Evolutionary conservation across 2,797 vertebrate species (phyloP), one percentile per base, ranked within the genome.

Genomic region (Zalophus californianus): DNA sequence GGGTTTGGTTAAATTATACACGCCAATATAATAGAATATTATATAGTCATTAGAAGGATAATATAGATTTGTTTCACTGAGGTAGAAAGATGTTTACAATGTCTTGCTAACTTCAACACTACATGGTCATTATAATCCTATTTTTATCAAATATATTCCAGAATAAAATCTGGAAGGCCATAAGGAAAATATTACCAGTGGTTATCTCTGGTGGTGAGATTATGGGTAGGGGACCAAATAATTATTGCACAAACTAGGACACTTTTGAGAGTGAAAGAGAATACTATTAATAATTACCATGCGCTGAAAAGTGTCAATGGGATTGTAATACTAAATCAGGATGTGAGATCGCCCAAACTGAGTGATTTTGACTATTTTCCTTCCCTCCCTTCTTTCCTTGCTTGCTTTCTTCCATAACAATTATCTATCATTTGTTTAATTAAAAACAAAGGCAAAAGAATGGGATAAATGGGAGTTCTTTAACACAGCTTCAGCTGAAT

Each of bases 141-240:
- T 93, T 96, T 93, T 91, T 68, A 86, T 73, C 96, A 94, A 97
- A 85, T 18, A 77, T 52, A 86, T 87, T 18, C 16, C 75, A 94
- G 88, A 87, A 79, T 93, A 97, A 87, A 93, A 91, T 93, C 29
- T 62, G 32, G 64, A 92, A 79, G 41, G 38, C 23, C 38, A 85
- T 27, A 91, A 73, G 50, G 56, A 97, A 93, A 96, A 86, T 79
- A 89, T 75, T 56, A 90, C 54, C 66, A 83, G n/a, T 92, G 52
- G n/a, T 93, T 94, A 72, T 93, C 75, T 94, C 38, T 60, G 25
- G n/a, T 87, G 70, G 50, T 14, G n/a, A 97, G 41, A 89, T 68
- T 90, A 75, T 62, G 35, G 58, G 12, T 84, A 92, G 38, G n/a
- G 21, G 21, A 95, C 50, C 64, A 90, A 50, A 95, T 83, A 86